These are phyloP conservation scores for Ennomos quercinarius DNA, from an alignment of 2,888 invertebrate genomes.

Conservation along the genomic window DNA sequence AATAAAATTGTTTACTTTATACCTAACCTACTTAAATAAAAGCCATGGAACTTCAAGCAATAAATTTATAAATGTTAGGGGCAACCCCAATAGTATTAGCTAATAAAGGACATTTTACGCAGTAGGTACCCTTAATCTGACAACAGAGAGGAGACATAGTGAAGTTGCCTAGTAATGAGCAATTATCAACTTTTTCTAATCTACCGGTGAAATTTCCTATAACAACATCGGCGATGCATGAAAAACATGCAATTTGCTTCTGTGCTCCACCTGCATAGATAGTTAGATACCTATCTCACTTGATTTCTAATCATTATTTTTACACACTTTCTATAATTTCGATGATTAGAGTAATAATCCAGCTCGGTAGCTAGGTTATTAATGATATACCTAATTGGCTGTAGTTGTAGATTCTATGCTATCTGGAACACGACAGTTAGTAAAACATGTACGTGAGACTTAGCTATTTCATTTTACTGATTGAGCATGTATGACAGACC, in stretches of 20 bases:
- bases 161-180: constrained; percentile 27
- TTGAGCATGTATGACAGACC: too few relatives aligned
- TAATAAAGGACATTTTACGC: neutral
- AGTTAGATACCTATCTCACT: constrained; percentile 35
- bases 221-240: constrained; percentile 51
- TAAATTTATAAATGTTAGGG: too few relatives aligned
- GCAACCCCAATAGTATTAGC: neutral
- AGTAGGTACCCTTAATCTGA: too few relatives aligned
- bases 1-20: too few relatives aligned
- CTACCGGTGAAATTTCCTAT: constrained; percentile 54
- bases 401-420: constrained; percentile 1
- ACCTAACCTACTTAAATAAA: too few relatives aligned
- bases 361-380: constrained; percentile 7
- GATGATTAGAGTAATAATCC: constrained; percentile 9
- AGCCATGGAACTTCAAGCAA: too few relatives aligned
- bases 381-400: constrained; percentile 15
- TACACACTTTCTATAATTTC: constrained; percentile 34
- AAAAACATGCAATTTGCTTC: constrained; percentile 54
- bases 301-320: constrained; percentile 31
- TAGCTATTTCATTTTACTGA: too few relatives aligned
- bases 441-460: neutral
- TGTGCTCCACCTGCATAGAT: constrained; percentile 40
- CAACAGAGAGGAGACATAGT: too few relatives aligned
- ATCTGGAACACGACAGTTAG: constrained; percentile 8
- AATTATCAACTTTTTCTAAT: constrained; percentile 64